A percentile compares a stretch with the other conserved stretches of the same genome.
These are phyloP conservation scores for Drosophila neonasuta DNA, from an alignment of 2,888 invertebrate genomes.

Conservation along the genomic window DNA sequence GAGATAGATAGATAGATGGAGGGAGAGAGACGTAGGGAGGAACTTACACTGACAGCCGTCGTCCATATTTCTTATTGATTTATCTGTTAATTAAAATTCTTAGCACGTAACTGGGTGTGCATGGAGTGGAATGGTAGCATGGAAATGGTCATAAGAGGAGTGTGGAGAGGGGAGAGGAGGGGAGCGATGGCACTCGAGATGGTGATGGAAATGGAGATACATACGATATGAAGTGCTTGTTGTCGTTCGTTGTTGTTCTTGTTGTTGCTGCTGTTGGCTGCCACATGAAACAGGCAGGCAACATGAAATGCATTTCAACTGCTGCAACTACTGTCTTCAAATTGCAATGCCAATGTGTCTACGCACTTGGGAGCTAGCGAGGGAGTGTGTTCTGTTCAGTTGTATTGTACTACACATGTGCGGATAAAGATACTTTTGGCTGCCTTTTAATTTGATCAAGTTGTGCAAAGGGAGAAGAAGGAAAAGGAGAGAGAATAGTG, in stretches of 20 bases:
- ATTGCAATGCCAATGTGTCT: constrained; percentile 67
- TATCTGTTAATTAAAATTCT: constrained; percentile 78
- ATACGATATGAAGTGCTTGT: constrained; percentile 51
- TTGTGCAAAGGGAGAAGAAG: constrained; percentile 27
- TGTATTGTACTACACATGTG: not conserved
- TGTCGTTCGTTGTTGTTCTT: constrained; percentile 12
- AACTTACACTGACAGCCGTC: constrained; percentile 71
- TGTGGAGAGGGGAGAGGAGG: constrained; percentile 4
- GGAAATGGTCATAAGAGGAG: constrained; percentile 16
- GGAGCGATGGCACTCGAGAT: constrained; percentile 27
- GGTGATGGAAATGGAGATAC: constrained; percentile 49
- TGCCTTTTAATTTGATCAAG: constrained; percentile 76
- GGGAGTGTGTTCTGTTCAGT: not conserved
- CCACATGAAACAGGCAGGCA: constrained; percentile 51
- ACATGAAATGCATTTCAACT: constrained; percentile 76
- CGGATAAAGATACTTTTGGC: constrained; percentile 47
- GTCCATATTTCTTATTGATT: constrained; percentile 78
- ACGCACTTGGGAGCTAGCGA: constrained; percentile 28
- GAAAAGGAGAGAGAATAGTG: not conserved
- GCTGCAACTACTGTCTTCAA: constrained; percentile 69
- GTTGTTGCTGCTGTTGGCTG: constrained; percentile 20
- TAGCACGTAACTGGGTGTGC: constrained; percentile 74
- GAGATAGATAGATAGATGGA: not conserved
- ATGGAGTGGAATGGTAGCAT: constrained; percentile 19
- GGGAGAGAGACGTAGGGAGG: constrained; percentile 6